Evolutionary conservation across 2,888 invertebrate species (phyloP), one percentile per base, ranked within the genome.

Genomic region (Trichacis sp.): DNA sequence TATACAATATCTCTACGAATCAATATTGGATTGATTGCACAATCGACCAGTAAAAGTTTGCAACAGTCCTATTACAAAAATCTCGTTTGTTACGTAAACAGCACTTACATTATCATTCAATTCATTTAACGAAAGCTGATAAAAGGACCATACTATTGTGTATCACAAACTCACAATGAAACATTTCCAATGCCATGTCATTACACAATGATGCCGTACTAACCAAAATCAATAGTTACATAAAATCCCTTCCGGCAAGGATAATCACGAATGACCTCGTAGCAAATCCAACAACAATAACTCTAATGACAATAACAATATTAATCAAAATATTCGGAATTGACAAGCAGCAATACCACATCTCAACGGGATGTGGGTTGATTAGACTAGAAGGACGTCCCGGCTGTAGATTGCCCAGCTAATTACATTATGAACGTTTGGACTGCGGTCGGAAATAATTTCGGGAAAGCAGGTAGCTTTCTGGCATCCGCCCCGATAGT

Each of bases 371-470:
- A 45, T 11, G 33, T 3, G 2, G 43, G 15, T 53, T 49, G 54
- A 33, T 33, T 6, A n/a, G n/a, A 51, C 54, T 68, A 33, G 68
- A 65, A 69, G 69, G 72, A 67, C 59, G 68, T 68, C 64, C 62
- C 68, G 68, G 51, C 62, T 65, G 73, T 72, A 74, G 75, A 79
- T 77, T 76, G 73, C 73, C 70, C 62, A 64, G 71, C 77, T 79
- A 79, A 82, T 82, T 79, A 76, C 80, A 81, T 82, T 77, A 78
- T 78, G 75, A 78, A 73, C 73, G 78, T 73, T 75, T 75, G 76
- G 72, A 72, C 69, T 75, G 80, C 73, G 80, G 80, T 78, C 80
- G 81, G 81, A 81, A 81, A 82, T 82, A 78, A 82, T 82, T 82
- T 77, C 75, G 70, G 73, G 74, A 69, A 73, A 69, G 64, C 65